Percentiles rank a stretch among this genome's conserved stretches.
Evolutionary conservation across 35 echinoderm and acorn worm species (phyloP).

Genomic region (Anneissia japonica): DNA sequence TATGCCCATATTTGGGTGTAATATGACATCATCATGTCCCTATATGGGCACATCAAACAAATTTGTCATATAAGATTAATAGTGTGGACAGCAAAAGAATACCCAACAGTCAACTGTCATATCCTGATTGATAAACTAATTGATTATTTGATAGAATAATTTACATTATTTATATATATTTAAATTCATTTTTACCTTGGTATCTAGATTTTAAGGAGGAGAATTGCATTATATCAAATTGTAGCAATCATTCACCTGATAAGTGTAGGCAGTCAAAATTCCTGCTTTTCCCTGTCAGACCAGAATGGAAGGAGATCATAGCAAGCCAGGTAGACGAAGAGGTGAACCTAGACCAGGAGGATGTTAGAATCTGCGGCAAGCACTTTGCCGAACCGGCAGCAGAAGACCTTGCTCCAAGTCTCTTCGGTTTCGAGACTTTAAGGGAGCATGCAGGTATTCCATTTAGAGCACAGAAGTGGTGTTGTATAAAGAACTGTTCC

Average conservation of each 20-base stretch:
- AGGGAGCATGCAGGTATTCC: not conserved
- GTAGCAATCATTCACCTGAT: not conserved
- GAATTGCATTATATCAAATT: not conserved
- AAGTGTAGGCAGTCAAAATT: not conserved
- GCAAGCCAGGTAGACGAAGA: not conserved
- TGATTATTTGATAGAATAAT: no score
- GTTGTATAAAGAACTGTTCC: not conserved
- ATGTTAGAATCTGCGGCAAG: not conserved
- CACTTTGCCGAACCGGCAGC: not conserved
- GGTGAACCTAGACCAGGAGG: not conserved
- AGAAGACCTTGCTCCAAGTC: not conserved
- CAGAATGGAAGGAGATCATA: not conserved
- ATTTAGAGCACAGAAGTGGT: not conserved
- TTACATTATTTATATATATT: no score
- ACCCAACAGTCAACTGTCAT: no score
- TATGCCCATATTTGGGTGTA: no score
- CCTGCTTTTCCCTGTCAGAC: not conserved
- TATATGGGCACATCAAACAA: no score
- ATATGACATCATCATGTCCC: no score
- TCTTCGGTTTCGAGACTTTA: not conserved
- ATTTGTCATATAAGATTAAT: no score
- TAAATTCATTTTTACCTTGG: no score
- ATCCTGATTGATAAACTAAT: no score
- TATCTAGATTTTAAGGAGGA: not conserved
- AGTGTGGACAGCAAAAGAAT: no score